A percentile compares a stretch with the other conserved stretches of the same genome.
These are phyloP conservation scores for Cheumatopsyche charites DNA, from an alignment of 1,140 invertebrate genomes.

Conservation along the genomic window DNA sequence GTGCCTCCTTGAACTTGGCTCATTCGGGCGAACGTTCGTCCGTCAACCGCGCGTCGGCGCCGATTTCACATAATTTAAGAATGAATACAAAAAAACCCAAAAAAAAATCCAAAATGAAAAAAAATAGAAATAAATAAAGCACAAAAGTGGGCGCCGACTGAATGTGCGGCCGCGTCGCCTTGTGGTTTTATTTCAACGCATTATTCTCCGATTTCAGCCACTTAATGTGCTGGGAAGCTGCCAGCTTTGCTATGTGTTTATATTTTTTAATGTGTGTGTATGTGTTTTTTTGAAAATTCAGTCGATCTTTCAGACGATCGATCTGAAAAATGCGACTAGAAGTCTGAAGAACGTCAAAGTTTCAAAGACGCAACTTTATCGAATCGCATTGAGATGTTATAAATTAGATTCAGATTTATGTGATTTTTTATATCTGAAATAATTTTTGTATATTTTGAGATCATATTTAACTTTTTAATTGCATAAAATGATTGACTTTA, in stretches of 20 bases:
- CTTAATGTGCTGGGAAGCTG: constrained; percentile 41
- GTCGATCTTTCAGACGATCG: neutral
- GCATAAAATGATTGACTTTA: too few species aligned
- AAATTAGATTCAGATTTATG: too few species aligned
- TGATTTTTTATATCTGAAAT: too few species aligned
- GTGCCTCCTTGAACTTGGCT: constrained; percentile 27
- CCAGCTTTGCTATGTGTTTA: constrained; percentile 21
- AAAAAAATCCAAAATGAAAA: constrained; percentile 28
- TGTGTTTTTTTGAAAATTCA: neutral
- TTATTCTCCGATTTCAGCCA: constrained; percentile 49
- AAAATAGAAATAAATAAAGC: constrained; percentile 37
- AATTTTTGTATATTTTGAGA: too few species aligned
- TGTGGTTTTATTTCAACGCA: constrained; percentile 46
- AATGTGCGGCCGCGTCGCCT: constrained; percentile 3
- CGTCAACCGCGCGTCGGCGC: neutral
- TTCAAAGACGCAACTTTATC: too few species aligned
- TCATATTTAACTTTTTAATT: too few species aligned
- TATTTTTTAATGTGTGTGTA: neutral
- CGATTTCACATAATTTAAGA: constrained; percentile 38
- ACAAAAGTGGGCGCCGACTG: constrained; percentile 43
- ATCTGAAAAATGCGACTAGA: neutral
- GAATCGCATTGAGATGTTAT: too few species aligned
- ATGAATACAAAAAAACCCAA: constrained; percentile 7
- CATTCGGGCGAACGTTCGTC: neutral
- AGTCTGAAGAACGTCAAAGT: too few species aligned